Percentiles rank a stretch among this genome's conserved stretches.
Conservation (phyloP, 2,888 invertebrate species). For the Cistogaster globosa region DNA sequence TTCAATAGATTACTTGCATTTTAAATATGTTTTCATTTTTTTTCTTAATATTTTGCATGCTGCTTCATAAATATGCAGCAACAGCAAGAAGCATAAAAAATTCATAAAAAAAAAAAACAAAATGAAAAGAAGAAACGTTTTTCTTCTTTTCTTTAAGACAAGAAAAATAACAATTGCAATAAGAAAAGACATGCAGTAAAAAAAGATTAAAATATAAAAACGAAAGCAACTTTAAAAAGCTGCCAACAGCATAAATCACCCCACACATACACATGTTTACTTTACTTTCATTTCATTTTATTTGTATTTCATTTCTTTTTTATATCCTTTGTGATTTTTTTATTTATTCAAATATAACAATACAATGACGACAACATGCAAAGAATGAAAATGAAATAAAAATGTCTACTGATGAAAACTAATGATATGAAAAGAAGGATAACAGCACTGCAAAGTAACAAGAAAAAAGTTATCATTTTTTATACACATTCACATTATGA, state of each 20-base stretch:
- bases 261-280: conserved; percentile 42
- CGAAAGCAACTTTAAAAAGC: conserved; percentile 63
- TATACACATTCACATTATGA: conserved; percentile 17
- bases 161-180: conserved; percentile 39
- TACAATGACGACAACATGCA: conserved; percentile 48
- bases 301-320: conserved; percentile 15
- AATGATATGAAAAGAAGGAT: conserved; percentile 64
- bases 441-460: conserved; percentile 29
- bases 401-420: conserved; percentile 63
- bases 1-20: conserved; percentile 72
- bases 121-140: conserved; percentile 12
- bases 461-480: conserved; percentile 33
- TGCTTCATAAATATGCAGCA: conserved; percentile 59
- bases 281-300: background rate
- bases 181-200: conserved; percentile 24
- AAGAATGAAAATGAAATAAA: conserved; percentile 50
- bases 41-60: conserved; percentile 51
- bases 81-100: conserved; percentile 12
- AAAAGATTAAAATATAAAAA: conserved; percentile 10
- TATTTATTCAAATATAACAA: conserved; percentile 52
- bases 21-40: conserved; percentile 44
- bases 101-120: background rate
- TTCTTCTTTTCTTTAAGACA: too few relatives aligned
- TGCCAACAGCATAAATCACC: conserved; percentile 67
- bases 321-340: too few relatives aligned